phyloP scores from a whole-genome alignment of 2,113 vertebrate genomes.

The Lophius piscatorius region DNA sequence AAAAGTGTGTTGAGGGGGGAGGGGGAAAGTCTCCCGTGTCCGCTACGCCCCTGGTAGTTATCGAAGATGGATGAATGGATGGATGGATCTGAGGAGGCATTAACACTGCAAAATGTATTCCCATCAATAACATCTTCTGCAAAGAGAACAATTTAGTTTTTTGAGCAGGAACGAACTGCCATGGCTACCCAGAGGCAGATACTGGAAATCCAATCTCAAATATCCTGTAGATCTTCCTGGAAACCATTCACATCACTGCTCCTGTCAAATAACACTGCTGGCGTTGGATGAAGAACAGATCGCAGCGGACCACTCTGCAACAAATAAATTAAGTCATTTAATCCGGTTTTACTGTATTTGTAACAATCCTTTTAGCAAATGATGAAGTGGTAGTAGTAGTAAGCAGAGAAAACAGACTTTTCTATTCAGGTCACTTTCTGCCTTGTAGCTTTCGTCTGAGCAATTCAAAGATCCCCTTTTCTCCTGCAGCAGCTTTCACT shows the following conservation, averaged over 20 bases:
- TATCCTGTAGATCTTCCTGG: not conserved
- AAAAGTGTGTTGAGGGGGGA: too few relatives aligned
- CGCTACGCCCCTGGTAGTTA: too few relatives aligned
- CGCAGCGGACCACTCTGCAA: too few relatives aligned
- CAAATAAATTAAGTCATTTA: too few relatives aligned
- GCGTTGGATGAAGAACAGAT: not conserved
- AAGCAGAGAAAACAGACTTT: conserved; percentile 13
- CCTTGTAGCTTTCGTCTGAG: conserved; percentile 18
- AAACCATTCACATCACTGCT: not conserved
- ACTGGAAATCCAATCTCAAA: not conserved
- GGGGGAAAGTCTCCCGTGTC: too few relatives aligned
- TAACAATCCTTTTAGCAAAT: too few relatives aligned
- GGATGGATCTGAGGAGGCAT: too few relatives aligned
- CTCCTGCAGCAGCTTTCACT: conserved; percentile 31
- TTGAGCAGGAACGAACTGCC: not conserved
- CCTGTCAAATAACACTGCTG: not conserved
- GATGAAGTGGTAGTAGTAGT: not conserved
- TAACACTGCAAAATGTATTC: too few relatives aligned
- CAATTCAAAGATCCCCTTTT: conserved; percentile 48
- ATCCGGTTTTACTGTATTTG: too few relatives aligned
- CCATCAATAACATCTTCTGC: too few relatives aligned
- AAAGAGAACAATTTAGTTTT: not conserved
- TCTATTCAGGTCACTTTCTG: conserved; percentile 32
- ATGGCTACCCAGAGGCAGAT: not conserved
- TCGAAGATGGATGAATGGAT: too few relatives aligned